Evolutionary conservation across 2,113 vertebrate species (phyloP).

Genomic region (Syngnathus typhle): DNA sequence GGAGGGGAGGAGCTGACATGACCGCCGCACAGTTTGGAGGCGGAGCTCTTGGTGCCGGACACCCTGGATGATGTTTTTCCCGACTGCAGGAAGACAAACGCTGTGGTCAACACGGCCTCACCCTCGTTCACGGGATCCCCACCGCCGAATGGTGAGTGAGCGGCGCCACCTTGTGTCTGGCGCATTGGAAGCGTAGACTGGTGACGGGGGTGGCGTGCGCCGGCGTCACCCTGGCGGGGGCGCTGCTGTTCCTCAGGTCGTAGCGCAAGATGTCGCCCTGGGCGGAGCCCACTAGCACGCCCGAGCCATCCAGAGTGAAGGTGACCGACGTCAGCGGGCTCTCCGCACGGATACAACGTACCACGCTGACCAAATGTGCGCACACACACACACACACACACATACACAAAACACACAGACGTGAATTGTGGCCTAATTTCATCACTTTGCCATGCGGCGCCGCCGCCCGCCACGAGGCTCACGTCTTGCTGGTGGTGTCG

Average conservation of each 20-base stretch:
- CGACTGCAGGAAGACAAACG: slow-evolving; percentile 62
- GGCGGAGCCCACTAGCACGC: slow-evolving; percentile 85
- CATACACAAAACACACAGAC: no score
- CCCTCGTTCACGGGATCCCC: no score
- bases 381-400: background rate
- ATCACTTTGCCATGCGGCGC: no score
- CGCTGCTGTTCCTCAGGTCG: slow-evolving; percentile 86
- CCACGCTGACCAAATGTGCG: slow-evolving; percentile 45
- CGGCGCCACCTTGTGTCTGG: slow-evolving; percentile 74
- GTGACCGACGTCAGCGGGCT: slow-evolving; percentile 87
- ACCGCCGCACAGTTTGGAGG: slow-evolving; percentile 58
- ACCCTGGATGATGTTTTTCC: slow-evolving; percentile 74
- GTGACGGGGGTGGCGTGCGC: slow-evolving; percentile 95
- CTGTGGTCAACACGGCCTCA: background rate
- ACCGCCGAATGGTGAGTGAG: no score
- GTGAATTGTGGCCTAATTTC: no score
- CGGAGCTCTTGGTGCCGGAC: slow-evolving; percentile 64
- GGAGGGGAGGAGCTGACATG: slow-evolving; percentile 43
- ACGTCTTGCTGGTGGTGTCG: slow-evolving; percentile 93
- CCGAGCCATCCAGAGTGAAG: slow-evolving; percentile 87
- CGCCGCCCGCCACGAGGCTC: slow-evolving; percentile 40
- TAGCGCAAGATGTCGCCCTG: slow-evolving; percentile 90
- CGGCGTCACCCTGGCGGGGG: slow-evolving; percentile 76
- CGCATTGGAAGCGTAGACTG: slow-evolving; percentile 84
- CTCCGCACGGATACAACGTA: slow-evolving; percentile 82